A percentile compares a stretch with the other conserved stretches of the same genome.
phyloP scores from a whole-genome alignment of 2,797 vertebrate species.

The Gadopsis bispinosus region DNA sequence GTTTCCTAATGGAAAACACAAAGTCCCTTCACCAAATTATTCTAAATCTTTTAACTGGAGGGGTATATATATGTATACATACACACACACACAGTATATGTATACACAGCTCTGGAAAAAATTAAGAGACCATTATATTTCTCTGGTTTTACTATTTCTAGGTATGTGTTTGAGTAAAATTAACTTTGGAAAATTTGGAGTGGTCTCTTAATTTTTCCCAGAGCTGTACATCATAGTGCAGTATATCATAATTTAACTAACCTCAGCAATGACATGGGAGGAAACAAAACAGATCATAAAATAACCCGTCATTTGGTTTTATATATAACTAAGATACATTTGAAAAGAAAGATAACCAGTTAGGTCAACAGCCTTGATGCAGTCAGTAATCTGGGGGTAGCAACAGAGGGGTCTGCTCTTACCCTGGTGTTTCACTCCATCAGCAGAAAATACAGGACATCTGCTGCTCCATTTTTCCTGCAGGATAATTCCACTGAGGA shows the following conservation, averaged over 20 bases:
- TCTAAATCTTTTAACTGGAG: not conserved
- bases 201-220: no score
- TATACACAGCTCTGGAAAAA: no score
- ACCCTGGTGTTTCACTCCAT: slow-evolving; percentile 65
- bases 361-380: not conserved
- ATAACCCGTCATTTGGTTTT: not conserved
- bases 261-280: not conserved
- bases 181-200: no score
- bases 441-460: slow-evolving; percentile 55
- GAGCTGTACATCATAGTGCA: not conserved
- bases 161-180: no score
- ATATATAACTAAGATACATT: not conserved
- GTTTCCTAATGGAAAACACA: not conserved
- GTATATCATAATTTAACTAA: not conserved
- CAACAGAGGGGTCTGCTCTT: slow-evolving; percentile 56
- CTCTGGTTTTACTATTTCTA: no score
- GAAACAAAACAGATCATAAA: not conserved
- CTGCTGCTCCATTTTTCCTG: slow-evolving; percentile 50
- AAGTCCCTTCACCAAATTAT: not conserved
- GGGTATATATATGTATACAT: not conserved
- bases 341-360: not conserved
- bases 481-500: slow-evolving; percentile 45
- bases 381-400: not conserved
- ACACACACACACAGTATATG: no score
- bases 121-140: no score